Percentiles rank a stretch among this genome's conserved stretches.
Evolutionary conservation across 2,797 vertebrate species (phyloP).

Genomic region (Leucoraja ocellata): DNA sequence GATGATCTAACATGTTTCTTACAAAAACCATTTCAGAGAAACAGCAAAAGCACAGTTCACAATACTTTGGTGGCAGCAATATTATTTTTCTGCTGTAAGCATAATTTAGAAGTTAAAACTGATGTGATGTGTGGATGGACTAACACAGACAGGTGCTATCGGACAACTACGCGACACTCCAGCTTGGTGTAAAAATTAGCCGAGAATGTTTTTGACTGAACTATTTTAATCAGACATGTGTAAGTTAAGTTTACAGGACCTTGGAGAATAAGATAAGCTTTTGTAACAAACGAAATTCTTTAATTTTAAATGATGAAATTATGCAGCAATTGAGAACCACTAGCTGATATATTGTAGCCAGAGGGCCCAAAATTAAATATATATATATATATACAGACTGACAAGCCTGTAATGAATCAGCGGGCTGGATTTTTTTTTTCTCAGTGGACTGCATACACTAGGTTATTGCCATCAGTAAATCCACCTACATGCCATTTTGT

Average conservation of each 20-base stretch:
- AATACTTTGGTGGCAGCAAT: neutral
- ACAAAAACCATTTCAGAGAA: constrained; percentile 42
- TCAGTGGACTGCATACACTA: neutral
- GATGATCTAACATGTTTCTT: constrained; percentile 39
- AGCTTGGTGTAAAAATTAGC: neutral
- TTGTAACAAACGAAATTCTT: constrained; percentile 53
- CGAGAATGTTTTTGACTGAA: neutral
- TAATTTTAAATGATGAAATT: constrained; percentile 49
- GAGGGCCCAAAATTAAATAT: constrained; percentile 62
- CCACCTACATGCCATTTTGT: neutral
- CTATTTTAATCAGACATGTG: neutral
- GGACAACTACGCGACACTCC: neutral
- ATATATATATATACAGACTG: neutral
- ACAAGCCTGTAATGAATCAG: constrained; percentile 42
- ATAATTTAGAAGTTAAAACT: constrained; percentile 32
- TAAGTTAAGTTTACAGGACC: constrained; percentile 47
- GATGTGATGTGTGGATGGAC: neutral
- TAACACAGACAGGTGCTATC: neutral
- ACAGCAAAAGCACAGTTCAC: constrained; percentile 34
- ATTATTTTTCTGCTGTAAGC: neutral
- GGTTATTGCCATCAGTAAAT: constrained; percentile 15
- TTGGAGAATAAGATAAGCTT: constrained; percentile 48
- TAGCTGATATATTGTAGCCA: constrained; percentile 58
- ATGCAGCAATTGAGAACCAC: constrained; percentile 51
- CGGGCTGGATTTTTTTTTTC: neutral